Conservation (phyloP, 1,140 invertebrate genomes). For the Megathymus violae region DNA sequence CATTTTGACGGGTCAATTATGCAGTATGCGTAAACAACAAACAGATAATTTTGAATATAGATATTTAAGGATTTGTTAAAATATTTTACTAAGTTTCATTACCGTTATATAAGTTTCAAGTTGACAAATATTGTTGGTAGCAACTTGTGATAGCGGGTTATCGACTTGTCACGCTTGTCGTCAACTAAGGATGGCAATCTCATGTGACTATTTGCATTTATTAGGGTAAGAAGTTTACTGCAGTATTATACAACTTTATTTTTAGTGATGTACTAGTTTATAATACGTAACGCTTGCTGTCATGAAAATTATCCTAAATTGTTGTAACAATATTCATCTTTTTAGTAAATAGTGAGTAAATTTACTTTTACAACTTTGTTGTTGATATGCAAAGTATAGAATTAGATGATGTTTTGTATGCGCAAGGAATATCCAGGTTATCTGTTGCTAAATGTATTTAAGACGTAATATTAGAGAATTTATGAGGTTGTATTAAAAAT, state of each 20-base stretch:
- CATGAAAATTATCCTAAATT: neutral
- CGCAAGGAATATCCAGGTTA: neutral
- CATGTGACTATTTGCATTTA: slow-evolving; percentile 48
- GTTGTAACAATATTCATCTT: neutral
- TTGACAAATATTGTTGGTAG: no score
- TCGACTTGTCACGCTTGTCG: neutral
- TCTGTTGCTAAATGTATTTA: no score
- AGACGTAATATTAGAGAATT: no score
- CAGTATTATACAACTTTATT: slow-evolving; percentile 39
- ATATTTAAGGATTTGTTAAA: no score
- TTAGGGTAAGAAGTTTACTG: slow-evolving; percentile 41
- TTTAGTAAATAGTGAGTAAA: neutral
- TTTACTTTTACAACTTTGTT: neutral
- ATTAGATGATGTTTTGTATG: neutral
- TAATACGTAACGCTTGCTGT: neutral
- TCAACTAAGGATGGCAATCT: neutral
- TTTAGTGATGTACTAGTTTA: neutral
- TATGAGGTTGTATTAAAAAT: no score
- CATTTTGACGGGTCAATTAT: no score
- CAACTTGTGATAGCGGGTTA: no score
- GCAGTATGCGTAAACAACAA: no score
- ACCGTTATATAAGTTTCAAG: no score
- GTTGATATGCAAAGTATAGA: neutral
- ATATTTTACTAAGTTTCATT: no score
- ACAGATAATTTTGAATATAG: no score